These are phyloP conservation scores for Ophion ventricosus DNA, from an alignment of 2,888 invertebrate genomes.

Conservation along the genomic window DNA sequence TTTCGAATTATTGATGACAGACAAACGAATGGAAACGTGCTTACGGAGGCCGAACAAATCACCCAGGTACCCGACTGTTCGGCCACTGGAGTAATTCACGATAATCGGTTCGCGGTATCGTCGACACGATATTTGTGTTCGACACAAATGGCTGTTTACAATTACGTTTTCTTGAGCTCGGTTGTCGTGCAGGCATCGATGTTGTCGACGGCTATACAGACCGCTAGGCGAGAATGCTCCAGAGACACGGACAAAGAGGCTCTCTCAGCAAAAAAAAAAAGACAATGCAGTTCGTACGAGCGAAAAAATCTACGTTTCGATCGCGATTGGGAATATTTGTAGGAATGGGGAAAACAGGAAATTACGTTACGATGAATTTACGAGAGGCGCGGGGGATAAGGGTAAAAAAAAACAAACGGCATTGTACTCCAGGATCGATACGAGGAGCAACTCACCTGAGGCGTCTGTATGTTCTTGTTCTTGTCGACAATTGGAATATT, in stretches of 20 bases:
- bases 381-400: not conserved
- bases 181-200: conserved; percentile 8
- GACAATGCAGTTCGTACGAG: no score
- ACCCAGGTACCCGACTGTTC: not conserved
- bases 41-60: not conserved
- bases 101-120: conserved; percentile 22
- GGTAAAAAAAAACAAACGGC: not conserved
- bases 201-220: not conserved
- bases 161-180: conserved; percentile 46
- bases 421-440: not conserved
- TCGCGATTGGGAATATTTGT: not conserved
- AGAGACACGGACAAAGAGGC: not conserved
- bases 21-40: not conserved
- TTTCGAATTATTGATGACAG: not conserved
- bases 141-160: conserved; percentile 42
- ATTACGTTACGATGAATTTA: no score
- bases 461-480: conserved; percentile 91
- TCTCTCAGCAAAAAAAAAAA: not conserved
- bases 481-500: conserved; percentile 91
- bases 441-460: conserved; percentile 77
- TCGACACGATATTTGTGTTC: conserved; percentile 16
- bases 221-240: not conserved
- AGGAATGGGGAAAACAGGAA: no score
- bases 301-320: not conserved
- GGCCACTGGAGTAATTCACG: conserved; percentile 3